Evolutionary conservation across 1,140 invertebrate species (phyloP), one percentile per base, ranked within the genome.

Genomic region (Chrysomallon squamiferum): DNA sequence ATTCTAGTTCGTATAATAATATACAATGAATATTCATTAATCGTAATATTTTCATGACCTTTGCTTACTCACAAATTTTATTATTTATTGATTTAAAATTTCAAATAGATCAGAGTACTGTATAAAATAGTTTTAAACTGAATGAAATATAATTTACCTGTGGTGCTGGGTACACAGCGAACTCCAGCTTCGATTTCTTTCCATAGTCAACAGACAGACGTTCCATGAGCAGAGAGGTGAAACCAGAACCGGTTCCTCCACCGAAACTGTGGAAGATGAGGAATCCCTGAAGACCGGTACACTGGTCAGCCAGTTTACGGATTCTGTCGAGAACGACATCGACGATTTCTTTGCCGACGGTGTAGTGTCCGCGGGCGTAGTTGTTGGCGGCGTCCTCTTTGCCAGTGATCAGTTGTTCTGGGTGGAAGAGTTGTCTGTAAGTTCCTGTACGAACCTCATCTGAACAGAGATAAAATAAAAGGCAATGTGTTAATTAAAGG

Each of bases 141-240:
- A n/a, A n/a, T n/a, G n/a, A n/a, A n/a, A n/a, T n/a, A 7, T 81
- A n/a, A n/a, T n/a, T n/a, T n/a, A n/a, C 68, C 69, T 78, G 78
- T 29, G 57, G 57, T 3, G 57, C 57, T 32, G 57, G 57, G 57
- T 59, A 59, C n/a, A 59, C 35, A 20, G 57, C 30, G 57, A 59
- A 59, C 57, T 59, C 30, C 30, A 59, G 29, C 57, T 59, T 59
- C 7, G 57, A 35, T 18, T 38, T 32, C n/a, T 59, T 60, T 18
- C 93, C 93, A 82, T 93, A 95, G 73, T 95, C 93, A 3, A 94
- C 92, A 27, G 91, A 92, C 13, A 95, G 88, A 66, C 93, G 87
- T 86, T 95, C 93, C 93, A 95, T 95, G 49, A 95, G 87, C 54
- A 95, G 86, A 0, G 93, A 93, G 4, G 93, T 93, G 86, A 95